Conservation (phyloP, 2,888 invertebrate genomes). For the Cataglyphis cursor region DNA sequence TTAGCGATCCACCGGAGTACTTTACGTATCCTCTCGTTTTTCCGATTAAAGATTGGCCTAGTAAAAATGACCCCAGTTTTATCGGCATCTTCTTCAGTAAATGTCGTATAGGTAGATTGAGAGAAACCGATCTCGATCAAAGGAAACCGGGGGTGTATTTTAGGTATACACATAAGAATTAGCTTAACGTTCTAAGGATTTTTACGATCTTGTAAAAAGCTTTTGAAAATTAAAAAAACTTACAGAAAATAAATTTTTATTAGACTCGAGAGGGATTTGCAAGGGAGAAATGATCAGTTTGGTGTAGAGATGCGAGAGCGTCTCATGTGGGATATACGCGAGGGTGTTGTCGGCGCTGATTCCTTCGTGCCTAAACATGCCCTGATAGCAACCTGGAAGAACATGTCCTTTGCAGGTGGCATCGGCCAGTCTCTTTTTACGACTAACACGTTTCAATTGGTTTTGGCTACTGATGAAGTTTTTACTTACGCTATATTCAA, state of each 20-base stretch:
- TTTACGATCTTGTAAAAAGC: not conserved
- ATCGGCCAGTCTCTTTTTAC: conserved; percentile 93
- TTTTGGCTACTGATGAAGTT: conserved; percentile 97
- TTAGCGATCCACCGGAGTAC: conserved; percentile 96
- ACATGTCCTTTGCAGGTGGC: conserved; percentile 97
- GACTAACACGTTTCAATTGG: conserved; percentile 98
- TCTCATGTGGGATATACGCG: conserved; percentile 95
- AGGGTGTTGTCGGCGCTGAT: conserved; percentile 96
- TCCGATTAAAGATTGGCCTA: conserved; percentile 95
- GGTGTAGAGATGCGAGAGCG: conserved; percentile 95
- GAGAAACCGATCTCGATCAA: conserved; percentile 92
- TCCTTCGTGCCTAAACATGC: conserved; percentile 97
- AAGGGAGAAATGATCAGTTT: conserved; percentile 92
- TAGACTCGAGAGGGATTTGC: conserved; percentile 91
- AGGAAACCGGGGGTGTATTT: conserved; percentile 94
- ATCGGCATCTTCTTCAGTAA: conserved; percentile 97
- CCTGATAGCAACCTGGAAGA: conserved; percentile 97
- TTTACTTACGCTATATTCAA: conserved; percentile 98
- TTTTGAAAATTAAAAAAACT: not conserved
- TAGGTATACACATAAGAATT: conserved; percentile 86
- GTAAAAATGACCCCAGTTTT: conserved; percentile 95
- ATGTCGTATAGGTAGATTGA: conserved; percentile 92
- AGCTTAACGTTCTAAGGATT: not conserved
- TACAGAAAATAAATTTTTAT: not conserved
- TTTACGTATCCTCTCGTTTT: conserved; percentile 95